These are phyloP conservation scores for Leucoptera coffeella DNA, from an alignment of 2,888 invertebrate genomes.

Conservation along the genomic window DNA sequence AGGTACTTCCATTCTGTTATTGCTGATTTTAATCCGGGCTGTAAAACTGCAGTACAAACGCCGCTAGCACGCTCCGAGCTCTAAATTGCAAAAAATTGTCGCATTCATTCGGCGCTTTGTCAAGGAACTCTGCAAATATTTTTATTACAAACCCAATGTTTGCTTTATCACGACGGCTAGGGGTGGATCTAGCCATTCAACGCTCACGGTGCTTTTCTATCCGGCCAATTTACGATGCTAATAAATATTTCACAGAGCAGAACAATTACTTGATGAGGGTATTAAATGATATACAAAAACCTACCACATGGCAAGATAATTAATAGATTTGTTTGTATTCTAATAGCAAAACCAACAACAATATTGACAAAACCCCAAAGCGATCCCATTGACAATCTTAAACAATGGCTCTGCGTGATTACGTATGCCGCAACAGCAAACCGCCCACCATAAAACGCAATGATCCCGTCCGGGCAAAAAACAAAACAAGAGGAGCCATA, in stretches of 20 bases:
- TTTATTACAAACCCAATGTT: slow-evolving; percentile 49
- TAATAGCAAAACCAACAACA: no score
- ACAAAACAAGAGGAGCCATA: slow-evolving; percentile 38
- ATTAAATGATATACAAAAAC: no score
- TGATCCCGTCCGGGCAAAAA: slow-evolving; percentile 42
- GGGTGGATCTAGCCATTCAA: slow-evolving; percentile 30
- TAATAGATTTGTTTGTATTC: no score
- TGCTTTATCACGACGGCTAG: slow-evolving; percentile 36
- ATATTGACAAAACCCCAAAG: no score
- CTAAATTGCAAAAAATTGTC: slow-evolving; percentile 23
- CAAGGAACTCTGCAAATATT: slow-evolving; percentile 44
- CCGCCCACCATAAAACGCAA: slow-evolving; percentile 21
- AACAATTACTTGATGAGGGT: no score
- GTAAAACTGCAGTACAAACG: slow-evolving; percentile 40
- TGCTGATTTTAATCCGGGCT: slow-evolving; percentile 37
- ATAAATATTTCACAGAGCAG: no score
- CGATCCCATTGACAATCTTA: no score
- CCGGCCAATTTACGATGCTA: no score
- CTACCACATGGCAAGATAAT: no score
- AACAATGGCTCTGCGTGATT: no score
- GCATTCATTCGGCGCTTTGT: slow-evolving; percentile 17
- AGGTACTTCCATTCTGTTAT: slow-evolving; percentile 15
- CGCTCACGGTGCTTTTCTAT: no score
- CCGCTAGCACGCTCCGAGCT: slow-evolving; percentile 19
- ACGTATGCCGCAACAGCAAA: slow-evolving; percentile 6